Percentiles rank a stretch among this genome's conserved stretches.
Conservation (phyloP, 2,113 vertebrate species). For the Jaculus jaculus region DNA sequence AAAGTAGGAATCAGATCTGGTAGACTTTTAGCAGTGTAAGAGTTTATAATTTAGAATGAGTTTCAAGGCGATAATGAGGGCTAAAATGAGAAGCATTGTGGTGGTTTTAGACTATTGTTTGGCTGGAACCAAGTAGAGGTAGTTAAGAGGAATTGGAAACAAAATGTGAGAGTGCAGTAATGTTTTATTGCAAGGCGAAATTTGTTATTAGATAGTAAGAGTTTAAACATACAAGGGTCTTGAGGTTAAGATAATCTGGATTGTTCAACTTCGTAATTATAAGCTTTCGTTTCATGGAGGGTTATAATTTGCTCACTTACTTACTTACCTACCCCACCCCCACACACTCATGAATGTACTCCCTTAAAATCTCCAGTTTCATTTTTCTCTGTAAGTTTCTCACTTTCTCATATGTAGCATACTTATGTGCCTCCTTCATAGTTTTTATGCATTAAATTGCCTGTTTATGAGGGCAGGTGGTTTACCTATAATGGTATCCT, state of each 20-base stretch:
- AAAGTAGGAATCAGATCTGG: not conserved
- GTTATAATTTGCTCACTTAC: not conserved
- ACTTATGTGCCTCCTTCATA: not conserved
- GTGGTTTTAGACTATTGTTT: not conserved
- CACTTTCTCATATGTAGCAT: not conserved
- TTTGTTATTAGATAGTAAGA: not conserved
- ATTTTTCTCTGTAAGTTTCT: not conserved
- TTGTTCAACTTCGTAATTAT: not conserved
- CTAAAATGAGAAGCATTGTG: not conserved
- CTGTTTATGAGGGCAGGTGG: not conserved
- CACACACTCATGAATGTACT: not conserved
- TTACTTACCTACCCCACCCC: not conserved
- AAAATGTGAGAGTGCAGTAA: not conserved
- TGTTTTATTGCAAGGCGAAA: not conserved
- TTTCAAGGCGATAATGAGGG: not conserved
- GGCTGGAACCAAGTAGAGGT: not conserved
- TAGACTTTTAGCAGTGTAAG: not conserved
- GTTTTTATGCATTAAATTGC: not conserved
- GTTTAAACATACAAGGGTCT: not conserved
- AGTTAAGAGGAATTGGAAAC: not conserved
- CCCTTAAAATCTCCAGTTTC: not conserved
- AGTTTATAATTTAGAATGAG: not conserved
- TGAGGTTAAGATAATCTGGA: not conserved
- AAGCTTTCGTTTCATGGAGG: slow-evolving; percentile 5
- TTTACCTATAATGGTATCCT: not conserved